Percentiles rank a stretch among this genome's conserved stretches.
phyloP scores from a whole-genome alignment of 1,140 invertebrate genomes.

The Berghia stephanieae region DNA sequence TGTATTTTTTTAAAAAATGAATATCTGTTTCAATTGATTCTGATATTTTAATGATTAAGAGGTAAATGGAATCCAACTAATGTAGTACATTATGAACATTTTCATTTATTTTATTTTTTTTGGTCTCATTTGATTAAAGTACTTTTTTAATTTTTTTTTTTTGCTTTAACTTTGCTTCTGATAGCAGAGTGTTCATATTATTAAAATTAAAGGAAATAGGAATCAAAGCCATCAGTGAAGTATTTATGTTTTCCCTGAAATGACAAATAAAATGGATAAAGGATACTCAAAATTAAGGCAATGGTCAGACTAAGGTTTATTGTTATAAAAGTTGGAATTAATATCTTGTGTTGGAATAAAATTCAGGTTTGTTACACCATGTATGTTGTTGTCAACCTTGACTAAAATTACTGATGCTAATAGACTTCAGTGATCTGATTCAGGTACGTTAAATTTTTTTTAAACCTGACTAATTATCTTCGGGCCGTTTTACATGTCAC shows the following conservation, averaged over 20 bases:
- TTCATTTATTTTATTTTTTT: too few species aligned
- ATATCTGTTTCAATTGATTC: too few species aligned
- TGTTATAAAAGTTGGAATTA: neutral
- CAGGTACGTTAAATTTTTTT: conserved; percentile 62
- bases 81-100: too few species aligned
- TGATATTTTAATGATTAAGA: too few species aligned
- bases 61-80: too few species aligned
- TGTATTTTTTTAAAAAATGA: too few species aligned
- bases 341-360: neutral
- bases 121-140: too few species aligned
- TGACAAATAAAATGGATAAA: neutral
- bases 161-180: neutral
- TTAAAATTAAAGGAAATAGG: neutral
- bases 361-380: neutral
- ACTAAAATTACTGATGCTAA: conserved; percentile 80
- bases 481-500: too few species aligned
- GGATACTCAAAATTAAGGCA: neutral
- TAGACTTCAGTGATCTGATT: conserved; percentile 97
- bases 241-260: too few species aligned
- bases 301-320: neutral
- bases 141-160: too few species aligned
- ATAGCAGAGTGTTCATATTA: neutral
- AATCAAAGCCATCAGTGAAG: too few species aligned
- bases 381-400: conserved; percentile 32
- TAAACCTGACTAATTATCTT: too few species aligned